These are phyloP conservation scores for Antechinus flavipes DNA, from an alignment of 2,113 vertebrate species.

Conservation along the genomic window DNA sequence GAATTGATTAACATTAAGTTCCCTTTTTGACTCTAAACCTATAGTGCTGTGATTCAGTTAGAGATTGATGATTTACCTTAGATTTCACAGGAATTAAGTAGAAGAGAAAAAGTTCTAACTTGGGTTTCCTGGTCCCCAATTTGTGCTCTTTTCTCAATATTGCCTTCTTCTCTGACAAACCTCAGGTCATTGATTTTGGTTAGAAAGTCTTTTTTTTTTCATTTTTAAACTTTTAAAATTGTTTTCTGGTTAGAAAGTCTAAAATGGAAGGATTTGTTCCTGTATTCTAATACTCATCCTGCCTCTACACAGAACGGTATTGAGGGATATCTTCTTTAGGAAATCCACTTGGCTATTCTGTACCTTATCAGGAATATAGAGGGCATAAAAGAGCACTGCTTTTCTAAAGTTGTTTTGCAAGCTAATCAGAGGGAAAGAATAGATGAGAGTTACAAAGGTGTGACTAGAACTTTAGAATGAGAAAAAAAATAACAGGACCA, in stretches of 20 bases:
- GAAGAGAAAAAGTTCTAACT: neutral
- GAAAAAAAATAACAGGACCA: conserved; percentile 48
- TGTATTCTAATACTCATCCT: neutral
- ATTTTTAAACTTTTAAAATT: too few species aligned
- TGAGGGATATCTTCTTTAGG: neutral
- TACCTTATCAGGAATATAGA: neutral
- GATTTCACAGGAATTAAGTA: neutral
- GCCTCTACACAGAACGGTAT: neutral
- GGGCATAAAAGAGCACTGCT: conserved; percentile 11
- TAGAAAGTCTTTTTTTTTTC: too few species aligned
- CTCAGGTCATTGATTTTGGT: too few species aligned
- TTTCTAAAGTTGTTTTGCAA: conserved; percentile 33
- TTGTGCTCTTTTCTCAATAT: neutral
- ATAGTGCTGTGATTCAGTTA: neutral
- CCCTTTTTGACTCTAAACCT: neutral
- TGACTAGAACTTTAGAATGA: conserved; percentile 52
- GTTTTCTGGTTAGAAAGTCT: neutral
- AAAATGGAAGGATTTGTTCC: neutral
- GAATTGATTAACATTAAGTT: neutral
- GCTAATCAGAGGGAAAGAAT: conserved; percentile 20
- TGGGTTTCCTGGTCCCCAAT: neutral
- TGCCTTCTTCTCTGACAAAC: conserved; percentile 2
- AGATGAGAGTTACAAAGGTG: conserved; percentile 28
- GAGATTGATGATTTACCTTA: neutral
- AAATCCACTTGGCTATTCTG: conserved; percentile 47